These are phyloP conservation scores for Apis laboriosa DNA, from an alignment of 1,140 invertebrate species.

Conservation along the genomic window DNA sequence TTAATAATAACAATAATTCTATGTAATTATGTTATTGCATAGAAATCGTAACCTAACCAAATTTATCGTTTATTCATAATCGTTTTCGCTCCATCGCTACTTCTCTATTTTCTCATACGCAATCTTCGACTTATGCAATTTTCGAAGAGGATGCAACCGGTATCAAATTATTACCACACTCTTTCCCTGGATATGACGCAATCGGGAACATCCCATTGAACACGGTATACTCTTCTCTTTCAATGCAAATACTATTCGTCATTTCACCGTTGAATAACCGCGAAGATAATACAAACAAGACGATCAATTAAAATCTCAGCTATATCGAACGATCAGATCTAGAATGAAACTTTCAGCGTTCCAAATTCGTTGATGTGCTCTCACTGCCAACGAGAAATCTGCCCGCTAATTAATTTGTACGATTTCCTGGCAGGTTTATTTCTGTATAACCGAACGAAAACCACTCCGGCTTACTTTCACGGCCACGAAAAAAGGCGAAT, in stretches of 20 bases:
- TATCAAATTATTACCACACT: conserved; percentile 1
- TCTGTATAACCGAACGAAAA: conserved; percentile 41
- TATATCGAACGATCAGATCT: background rate
- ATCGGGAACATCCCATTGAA: background rate
- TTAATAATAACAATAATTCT: too few relatives aligned
- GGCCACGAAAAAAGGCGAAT: conserved; percentile 33
- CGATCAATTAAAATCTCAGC: background rate
- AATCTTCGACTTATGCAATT: conserved; percentile 14
- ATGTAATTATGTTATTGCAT: background rate
- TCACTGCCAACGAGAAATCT: conserved; percentile 29
- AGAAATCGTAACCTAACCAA: background rate
- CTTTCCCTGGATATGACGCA: background rate
- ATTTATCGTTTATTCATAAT: background rate
- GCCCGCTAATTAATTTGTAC: conserved; percentile 39
- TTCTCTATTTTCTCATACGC: background rate
- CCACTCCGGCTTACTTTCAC: conserved; percentile 46
- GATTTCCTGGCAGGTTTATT: conserved; percentile 31
- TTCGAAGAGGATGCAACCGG: conserved; percentile 10
- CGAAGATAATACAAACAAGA: background rate
- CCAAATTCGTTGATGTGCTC: conserved; percentile 13
- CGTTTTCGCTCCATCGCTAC: background rate
- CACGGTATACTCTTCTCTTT: background rate
- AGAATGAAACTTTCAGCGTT: conserved; percentile 39
- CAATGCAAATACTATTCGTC: conserved; percentile 6
- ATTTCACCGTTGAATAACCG: background rate